Conservation (phyloP, 2,113 vertebrate species). For the Copsychus sechellarum region DNA sequence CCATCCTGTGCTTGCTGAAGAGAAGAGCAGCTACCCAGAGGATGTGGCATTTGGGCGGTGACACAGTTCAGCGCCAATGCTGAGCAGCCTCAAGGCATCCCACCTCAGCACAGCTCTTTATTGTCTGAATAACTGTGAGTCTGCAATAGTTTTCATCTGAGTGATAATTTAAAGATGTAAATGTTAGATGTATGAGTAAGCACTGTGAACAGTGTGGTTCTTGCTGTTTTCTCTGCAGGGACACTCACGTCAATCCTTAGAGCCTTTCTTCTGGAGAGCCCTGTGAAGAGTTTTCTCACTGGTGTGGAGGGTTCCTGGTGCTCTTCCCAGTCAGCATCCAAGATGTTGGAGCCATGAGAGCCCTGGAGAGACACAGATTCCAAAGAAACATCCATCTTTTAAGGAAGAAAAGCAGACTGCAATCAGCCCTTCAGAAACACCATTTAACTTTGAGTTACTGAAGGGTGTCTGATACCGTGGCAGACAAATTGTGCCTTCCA, state of each 20-base stretch:
- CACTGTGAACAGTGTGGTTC: neutral
- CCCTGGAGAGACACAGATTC: neutral
- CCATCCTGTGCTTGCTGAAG: neutral
- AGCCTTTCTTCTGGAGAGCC: neutral
- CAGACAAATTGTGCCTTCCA: neutral
- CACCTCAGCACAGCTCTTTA: neutral
- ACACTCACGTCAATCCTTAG: neutral
- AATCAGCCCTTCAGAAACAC: neutral
- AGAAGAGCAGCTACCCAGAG: neutral
- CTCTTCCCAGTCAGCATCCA: neutral
- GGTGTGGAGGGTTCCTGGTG: fast-evolving
- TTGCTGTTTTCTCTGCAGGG: neutral
- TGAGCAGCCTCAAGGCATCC: neutral
- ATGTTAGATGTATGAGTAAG: neutral
- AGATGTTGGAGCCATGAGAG: neutral
- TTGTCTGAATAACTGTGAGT: neutral
- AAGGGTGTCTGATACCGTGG: neutral
- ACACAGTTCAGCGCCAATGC: fast-evolving
- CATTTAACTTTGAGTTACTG: neutral
- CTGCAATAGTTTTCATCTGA: neutral
- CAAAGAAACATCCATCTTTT: neutral
- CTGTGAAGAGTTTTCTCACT: neutral
- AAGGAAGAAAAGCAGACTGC: neutral
- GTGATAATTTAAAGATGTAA: neutral
- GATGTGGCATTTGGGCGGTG: neutral